Conservation (phyloP, 1,140 invertebrate species). For the Macrobrachium rosenbergii region DNA sequence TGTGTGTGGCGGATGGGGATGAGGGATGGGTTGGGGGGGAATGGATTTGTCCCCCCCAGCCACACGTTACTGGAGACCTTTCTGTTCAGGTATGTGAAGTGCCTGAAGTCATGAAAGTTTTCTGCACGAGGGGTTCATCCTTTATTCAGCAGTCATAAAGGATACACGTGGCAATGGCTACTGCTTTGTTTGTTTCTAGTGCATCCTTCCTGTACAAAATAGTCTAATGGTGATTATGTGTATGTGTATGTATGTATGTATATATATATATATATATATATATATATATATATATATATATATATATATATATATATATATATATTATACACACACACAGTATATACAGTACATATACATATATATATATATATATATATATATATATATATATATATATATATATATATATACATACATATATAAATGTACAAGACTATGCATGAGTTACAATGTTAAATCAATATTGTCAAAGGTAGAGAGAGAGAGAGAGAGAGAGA, state of each 20-base stretch:
- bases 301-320: constrained; percentile 48
- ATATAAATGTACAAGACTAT: not conserved
- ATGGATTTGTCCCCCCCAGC: too few species aligned
- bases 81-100: too few species aligned
- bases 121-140: too few species aligned
- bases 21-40: too few species aligned
- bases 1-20: too few species aligned
- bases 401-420: constrained; percentile 28
- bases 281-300: constrained; percentile 47
- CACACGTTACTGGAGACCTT: too few species aligned
- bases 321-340: constrained; percentile 36
- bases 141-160: too few species aligned
- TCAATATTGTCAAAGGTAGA: not conserved
- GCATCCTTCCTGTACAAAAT: too few species aligned
- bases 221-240: not conserved
- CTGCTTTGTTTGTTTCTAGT: too few species aligned
- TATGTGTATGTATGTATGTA: constrained; percentile 11
- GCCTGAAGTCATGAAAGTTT: too few species aligned
- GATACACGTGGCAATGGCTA: too few species aligned
- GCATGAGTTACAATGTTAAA: not conserved
- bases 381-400: constrained; percentile 13
- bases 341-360: constrained; percentile 29
- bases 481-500: constrained; percentile 16
- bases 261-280: constrained; percentile 14
- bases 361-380: constrained; percentile 38